These are phyloP conservation scores for Pristionchus fissidentatus DNA, from an alignment of 2,888 invertebrate genomes.

Conservation along the genomic window DNA sequence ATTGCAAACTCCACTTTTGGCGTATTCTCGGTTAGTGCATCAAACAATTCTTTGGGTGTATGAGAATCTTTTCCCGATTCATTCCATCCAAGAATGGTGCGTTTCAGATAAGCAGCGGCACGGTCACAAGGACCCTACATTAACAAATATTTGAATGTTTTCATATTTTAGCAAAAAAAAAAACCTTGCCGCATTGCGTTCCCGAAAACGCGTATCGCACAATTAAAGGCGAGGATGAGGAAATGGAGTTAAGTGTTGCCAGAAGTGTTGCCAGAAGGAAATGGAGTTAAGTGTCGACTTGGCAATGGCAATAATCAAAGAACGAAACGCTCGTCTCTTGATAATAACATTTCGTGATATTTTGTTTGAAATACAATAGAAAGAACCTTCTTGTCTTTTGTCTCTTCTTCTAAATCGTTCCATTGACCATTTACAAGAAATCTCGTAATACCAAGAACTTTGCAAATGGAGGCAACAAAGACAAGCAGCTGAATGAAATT, in stretches of 20 bases:
- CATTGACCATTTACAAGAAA: neutral
- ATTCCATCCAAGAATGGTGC: neutral
- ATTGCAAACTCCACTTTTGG: neutral
- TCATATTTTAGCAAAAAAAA: neutral
- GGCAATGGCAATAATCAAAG: neutral
- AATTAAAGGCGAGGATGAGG: neutral
- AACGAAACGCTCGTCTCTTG: neutral
- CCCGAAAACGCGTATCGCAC: neutral
- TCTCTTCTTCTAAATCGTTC: neutral
- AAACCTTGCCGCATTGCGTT: neutral
- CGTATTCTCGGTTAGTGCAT: neutral
- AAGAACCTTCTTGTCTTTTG: neutral
- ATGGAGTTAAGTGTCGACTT: neutral
- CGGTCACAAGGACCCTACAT: slow-evolving; percentile 3
- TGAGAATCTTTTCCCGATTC: neutral
- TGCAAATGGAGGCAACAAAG: neutral
- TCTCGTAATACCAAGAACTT: neutral
- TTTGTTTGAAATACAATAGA: neutral
- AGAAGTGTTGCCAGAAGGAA: neutral
- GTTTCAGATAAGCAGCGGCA: neutral
- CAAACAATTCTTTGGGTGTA: neutral
- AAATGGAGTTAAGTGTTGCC: neutral
- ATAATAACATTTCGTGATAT: neutral
- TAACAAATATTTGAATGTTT: neutral
- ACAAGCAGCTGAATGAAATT: neutral